Conservation (phyloP, 2,888 invertebrate genomes). For the Pimpla rufipes region DNA sequence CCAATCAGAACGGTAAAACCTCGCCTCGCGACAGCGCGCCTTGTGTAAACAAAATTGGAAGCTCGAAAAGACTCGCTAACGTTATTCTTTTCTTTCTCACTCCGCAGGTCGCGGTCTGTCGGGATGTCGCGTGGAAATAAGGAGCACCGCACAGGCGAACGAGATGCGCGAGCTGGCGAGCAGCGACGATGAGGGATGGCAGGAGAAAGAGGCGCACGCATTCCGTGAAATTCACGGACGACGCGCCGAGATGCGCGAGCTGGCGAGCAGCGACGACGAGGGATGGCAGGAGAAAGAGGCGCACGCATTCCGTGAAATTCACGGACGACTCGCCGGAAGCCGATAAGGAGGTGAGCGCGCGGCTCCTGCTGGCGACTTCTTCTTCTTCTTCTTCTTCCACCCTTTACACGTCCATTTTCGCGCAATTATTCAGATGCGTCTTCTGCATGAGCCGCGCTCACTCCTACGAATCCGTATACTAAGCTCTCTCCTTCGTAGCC, state of each 20-base stretch:
- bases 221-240: too few relatives aligned
- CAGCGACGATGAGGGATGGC: constrained; percentile 90
- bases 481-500: constrained; percentile 33
- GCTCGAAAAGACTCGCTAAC: constrained; percentile 2
- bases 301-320: constrained; percentile 96
- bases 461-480: constrained; percentile 72
- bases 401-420: constrained; percentile 60
- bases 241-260: constrained; percentile 87
- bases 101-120: constrained; percentile 73
- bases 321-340: constrained; percentile 90
- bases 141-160: constrained; percentile 85
- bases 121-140: constrained; percentile 73
- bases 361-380: constrained; percentile 64
- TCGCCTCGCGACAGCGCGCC: constrained; percentile 4
- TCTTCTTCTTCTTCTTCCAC: constrained; percentile 59
- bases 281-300: constrained; percentile 93
- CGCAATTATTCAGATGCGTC: constrained; percentile 65
- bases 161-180: constrained; percentile 86
- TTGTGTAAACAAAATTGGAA: neutral
- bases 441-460: constrained; percentile 73
- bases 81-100: constrained; percentile 55
- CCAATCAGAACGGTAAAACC: constrained; percentile 83
- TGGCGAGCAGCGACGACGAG: constrained; percentile 87
- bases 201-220: constrained; percentile 93
- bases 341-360: constrained; percentile 87